Conservation (phyloP, 92 coral and sea anemone genomes). For the Heteractis magnifica region DNA sequence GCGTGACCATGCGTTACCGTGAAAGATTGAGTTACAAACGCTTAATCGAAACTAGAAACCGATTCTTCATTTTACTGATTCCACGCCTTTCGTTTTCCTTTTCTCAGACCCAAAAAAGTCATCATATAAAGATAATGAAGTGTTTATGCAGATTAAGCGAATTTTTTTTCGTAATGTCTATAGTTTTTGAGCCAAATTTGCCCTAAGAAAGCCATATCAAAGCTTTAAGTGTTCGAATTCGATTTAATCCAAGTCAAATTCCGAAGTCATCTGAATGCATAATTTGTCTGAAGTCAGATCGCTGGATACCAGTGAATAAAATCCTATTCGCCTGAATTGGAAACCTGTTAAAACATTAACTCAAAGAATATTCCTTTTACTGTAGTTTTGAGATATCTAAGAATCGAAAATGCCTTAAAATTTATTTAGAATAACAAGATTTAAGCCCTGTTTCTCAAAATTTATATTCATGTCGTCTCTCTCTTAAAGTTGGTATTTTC, state of each 20-base stretch:
- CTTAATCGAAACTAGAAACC: constrained; percentile 1
- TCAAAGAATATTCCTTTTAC: background rate
- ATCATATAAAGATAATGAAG: background rate
- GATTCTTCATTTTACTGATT: background rate
- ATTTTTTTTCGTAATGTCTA: background rate
- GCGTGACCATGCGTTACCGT: background rate
- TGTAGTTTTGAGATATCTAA: background rate
- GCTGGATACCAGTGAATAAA: background rate
- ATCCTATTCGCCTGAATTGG: background rate
- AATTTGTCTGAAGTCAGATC: constrained; percentile 4
- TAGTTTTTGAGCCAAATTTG: background rate
- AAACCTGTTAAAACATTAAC: too few species aligned
- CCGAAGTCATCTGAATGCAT: constrained; percentile 1
- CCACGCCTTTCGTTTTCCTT: background rate
- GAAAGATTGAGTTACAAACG: background rate
- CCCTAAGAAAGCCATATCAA: background rate
- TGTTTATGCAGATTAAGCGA: background rate
- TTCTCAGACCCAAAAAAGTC: background rate
- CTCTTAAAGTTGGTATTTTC: too few species aligned
- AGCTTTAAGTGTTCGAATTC: background rate
- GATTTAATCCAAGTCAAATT: constrained; percentile 13
- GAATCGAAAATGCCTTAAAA: too few species aligned
- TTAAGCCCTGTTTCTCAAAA: too few species aligned
- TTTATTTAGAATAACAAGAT: too few species aligned
- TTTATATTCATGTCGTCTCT: too few species aligned